phyloP scores from a whole-genome alignment of 2,113 vertebrate genomes.

The Bungarus multicinctus region DNA sequence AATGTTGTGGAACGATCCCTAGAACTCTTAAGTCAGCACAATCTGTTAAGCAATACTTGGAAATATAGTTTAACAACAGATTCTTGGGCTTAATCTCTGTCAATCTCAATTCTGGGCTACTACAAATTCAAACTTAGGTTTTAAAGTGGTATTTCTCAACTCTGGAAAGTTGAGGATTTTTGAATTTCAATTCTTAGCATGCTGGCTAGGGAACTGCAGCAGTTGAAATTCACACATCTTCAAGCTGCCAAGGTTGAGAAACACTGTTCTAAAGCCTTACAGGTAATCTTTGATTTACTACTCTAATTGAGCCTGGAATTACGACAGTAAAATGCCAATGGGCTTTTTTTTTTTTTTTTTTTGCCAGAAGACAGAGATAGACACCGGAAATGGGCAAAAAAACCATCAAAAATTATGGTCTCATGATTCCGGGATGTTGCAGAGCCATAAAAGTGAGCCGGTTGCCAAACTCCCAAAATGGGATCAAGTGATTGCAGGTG shows the following conservation, averaged over 20 bases:
- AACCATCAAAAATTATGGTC: neutral
- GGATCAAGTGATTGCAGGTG: no score
- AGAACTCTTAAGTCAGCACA: neutral
- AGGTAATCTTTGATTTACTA: neutral
- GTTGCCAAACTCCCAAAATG: no score
- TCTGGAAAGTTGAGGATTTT: neutral
- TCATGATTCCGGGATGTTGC: no score
- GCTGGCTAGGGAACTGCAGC: no score
- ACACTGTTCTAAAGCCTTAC: neutral
- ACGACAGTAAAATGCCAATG: neutral
- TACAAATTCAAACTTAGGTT: neutral
- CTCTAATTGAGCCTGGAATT: neutral
- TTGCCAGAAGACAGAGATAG: neutral
- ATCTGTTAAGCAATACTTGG: neutral
- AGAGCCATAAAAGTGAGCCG: no score
- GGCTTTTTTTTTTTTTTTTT: neutral
- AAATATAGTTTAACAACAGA: neutral
- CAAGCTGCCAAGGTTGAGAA: neutral
- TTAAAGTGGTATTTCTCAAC: neutral
- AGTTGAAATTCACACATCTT: neutral
- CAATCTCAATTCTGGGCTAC: neutral
- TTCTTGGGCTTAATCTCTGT: neutral
- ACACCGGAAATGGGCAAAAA: neutral
- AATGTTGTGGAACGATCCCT: neutral
- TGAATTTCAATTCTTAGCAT: neutral